phyloP scores from a whole-genome alignment of 2,113 vertebrate genomes.

The Cheirogaleus medius region DNA sequence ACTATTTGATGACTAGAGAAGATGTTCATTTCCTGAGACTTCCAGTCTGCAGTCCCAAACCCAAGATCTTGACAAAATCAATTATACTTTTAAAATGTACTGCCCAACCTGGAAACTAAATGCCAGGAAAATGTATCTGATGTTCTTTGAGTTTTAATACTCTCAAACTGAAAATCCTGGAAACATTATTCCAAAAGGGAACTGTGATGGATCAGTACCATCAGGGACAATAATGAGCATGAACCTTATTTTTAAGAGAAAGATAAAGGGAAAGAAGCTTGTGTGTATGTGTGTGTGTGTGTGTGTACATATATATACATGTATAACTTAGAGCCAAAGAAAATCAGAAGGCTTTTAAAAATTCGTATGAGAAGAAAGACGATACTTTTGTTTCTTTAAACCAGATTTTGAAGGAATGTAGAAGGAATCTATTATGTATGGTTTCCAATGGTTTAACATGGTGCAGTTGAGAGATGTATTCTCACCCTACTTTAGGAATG shows the following conservation, averaged over 20 bases:
- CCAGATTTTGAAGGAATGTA: conserved; percentile 61
- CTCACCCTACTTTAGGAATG: not conserved
- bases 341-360: conserved; percentile 56
- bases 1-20: conserved; percentile 22
- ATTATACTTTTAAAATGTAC: conserved; percentile 49
- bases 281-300: not conserved
- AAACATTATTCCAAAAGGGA: conserved; percentile 69
- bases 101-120: conserved; percentile 49
- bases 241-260: conserved; percentile 56
- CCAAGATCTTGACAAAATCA: conserved; percentile 61
- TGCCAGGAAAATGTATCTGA: conserved; percentile 35
- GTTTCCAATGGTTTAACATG: not conserved
- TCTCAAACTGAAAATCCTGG: conserved; percentile 35
- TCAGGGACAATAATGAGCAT: conserved; percentile 41
- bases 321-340: not conserved
- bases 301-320: too few species aligned
- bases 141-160: conserved; percentile 33
- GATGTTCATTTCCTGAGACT: not conserved
- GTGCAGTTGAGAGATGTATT: not conserved
- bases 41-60: not conserved
- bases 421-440: conserved; percentile 12
- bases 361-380: conserved; percentile 43
- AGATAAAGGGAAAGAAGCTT: not conserved
- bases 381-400: conserved; percentile 65
- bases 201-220: not conserved